Conservation (phyloP, 2,113 vertebrate genomes). For the Corythoichthys haematopterus region DNA sequence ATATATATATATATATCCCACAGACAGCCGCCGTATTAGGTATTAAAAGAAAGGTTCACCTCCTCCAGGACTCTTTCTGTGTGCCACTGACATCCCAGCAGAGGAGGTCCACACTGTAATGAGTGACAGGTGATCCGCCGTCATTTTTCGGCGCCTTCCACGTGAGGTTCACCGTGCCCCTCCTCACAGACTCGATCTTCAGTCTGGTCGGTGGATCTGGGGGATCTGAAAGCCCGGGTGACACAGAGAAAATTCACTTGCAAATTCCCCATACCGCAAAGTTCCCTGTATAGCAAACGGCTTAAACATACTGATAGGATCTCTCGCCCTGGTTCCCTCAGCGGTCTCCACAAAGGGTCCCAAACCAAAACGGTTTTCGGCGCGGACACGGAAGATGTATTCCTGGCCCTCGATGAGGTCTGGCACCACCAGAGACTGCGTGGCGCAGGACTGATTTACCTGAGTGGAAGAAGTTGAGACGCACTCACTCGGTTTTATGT, state of each 20-base stretch:
- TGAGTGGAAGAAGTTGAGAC: constrained; percentile 17
- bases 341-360: constrained; percentile 78
- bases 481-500: background rate
- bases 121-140: constrained; percentile 92
- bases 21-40: background rate
- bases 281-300: background rate
- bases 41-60: constrained; percentile 31
- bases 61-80: constrained; percentile 90
- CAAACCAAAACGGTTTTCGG: constrained; percentile 91
- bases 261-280: background rate
- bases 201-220: constrained; percentile 93
- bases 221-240: constrained; percentile 75
- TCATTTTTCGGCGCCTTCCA: constrained; percentile 97
- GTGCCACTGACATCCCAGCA: constrained; percentile 84
- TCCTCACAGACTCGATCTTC: constrained; percentile 84
- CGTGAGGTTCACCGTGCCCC: constrained; percentile 81
- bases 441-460: constrained; percentile 80
- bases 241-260: background rate
- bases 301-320: constrained; percentile 82
- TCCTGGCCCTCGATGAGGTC: constrained; percentile 88
- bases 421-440: constrained; percentile 84
- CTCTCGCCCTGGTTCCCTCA: constrained; percentile 81
- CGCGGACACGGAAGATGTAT: constrained; percentile 90
- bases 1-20: background rate
- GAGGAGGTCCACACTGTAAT: constrained; percentile 93